Percentiles rank a stretch among this genome's conserved stretches.
Evolutionary conservation across 1,140 invertebrate species (phyloP).

Genomic region (Philopotamus ludificatus): DNA sequence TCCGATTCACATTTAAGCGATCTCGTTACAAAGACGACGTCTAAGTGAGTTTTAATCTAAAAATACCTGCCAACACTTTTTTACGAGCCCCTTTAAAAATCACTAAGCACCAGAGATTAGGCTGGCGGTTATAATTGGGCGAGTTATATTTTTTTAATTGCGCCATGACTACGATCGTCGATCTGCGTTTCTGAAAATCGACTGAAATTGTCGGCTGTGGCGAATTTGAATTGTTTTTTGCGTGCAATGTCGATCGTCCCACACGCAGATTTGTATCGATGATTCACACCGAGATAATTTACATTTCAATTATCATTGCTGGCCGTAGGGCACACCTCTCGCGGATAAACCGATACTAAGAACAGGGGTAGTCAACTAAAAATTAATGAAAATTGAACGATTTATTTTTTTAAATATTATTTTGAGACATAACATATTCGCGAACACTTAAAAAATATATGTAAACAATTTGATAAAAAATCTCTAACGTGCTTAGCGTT

Average conservation of each 20-base stretch:
- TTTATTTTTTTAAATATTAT: no score
- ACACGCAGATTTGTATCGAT: constrained; percentile 28
- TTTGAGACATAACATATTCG: no score
- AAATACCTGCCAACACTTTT: no score
- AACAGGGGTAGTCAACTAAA: no score
- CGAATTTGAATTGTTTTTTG: background rate
- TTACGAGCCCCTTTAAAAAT: background rate
- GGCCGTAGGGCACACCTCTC: constrained; percentile 5
- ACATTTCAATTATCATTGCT: constrained; percentile 37
- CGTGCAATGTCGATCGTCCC: constrained; percentile 18
- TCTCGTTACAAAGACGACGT: background rate
- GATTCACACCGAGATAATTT: constrained; percentile 39
- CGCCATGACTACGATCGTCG: background rate
- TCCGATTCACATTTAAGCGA: background rate
- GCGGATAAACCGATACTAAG: background rate
- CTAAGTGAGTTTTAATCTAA: background rate
- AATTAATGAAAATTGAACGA: no score
- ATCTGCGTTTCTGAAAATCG: background rate
- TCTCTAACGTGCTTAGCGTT: no score
- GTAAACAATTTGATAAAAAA: no score
- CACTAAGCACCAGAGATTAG: no score
- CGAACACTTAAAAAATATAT: no score
- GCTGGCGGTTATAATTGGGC: no score
- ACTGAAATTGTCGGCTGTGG: constrained; percentile 19
- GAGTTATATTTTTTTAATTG: background rate